Conservation (phyloP, 1,140 invertebrate genomes). For the Nylanderia fulva region DNA sequence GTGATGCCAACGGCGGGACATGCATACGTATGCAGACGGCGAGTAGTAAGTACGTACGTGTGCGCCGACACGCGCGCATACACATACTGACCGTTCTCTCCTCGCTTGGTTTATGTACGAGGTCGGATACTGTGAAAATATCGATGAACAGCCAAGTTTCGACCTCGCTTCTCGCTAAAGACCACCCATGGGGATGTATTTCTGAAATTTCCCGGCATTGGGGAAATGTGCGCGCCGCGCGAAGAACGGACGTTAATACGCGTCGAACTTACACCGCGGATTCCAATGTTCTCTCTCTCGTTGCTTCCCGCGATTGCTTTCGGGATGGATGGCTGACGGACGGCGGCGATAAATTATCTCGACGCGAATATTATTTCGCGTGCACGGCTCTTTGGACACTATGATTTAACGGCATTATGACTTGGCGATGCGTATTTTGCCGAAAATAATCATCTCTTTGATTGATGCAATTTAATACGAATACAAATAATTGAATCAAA, state of each 20-base stretch:
- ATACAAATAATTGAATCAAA: not conserved
- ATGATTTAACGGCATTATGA: slow-evolving; percentile 9
- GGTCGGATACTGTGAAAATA: slow-evolving; percentile 51
- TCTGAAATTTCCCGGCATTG: slow-evolving; percentile 33
- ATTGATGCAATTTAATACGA: not conserved
- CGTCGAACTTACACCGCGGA: slow-evolving; percentile 41
- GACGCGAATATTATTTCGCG: not conserved
- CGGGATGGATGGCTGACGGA: slow-evolving; percentile 36
- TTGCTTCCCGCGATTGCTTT: slow-evolving; percentile 20
- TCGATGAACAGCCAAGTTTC: slow-evolving; percentile 50
- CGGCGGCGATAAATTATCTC: slow-evolving; percentile 39
- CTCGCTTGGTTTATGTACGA: slow-evolving; percentile 39
- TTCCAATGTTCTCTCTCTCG: slow-evolving; percentile 29
- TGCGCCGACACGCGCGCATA: slow-evolving; percentile 7
- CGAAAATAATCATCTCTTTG: not conserved
- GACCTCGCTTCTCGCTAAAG: slow-evolving; percentile 33
- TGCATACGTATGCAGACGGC: slow-evolving; percentile 8
- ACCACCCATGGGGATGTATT: not conserved
- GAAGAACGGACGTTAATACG: slow-evolving; percentile 41
- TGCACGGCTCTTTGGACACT: not conserved
- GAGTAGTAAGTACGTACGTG: not conserved
- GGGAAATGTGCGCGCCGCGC: slow-evolving; percentile 1
- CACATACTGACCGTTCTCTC: not conserved
- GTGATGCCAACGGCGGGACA: slow-evolving; percentile 38
- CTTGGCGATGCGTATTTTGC: not conserved